Evolutionary conservation across 2,888 invertebrate species (phyloP).

Genomic region (Hypolimnas misippus): DNA sequence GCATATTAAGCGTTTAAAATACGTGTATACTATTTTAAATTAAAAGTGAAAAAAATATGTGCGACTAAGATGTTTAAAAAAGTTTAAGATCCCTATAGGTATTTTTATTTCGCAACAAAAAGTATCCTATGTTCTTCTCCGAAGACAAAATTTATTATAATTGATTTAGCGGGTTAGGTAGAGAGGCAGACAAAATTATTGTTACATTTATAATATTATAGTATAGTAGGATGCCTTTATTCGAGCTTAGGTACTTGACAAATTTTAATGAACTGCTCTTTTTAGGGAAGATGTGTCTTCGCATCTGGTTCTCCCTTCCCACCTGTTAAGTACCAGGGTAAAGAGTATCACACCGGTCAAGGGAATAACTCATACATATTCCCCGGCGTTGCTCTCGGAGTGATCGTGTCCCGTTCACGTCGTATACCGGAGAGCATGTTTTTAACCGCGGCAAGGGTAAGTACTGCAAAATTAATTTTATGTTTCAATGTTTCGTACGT

Average conservation of each 20-base stretch:
- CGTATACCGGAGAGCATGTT: slow-evolving; percentile 97
- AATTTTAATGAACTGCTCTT: too few relatives aligned
- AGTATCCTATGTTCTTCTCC: too few relatives aligned
- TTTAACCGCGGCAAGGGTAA: slow-evolving; percentile 94
- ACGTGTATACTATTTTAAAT: background rate
- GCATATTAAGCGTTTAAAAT: background rate
- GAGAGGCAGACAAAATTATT: too few relatives aligned
- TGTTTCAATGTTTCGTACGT: too few relatives aligned
- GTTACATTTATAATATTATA: too few relatives aligned
- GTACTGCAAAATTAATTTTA: background rate
- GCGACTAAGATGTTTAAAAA: too few relatives aligned
- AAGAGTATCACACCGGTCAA: slow-evolving; percentile 95
- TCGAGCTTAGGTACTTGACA: too few relatives aligned
- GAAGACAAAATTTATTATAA: too few relatives aligned
- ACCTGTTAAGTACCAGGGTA: slow-evolving; percentile 90
- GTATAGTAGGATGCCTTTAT: too few relatives aligned
- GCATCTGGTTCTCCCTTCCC: slow-evolving; percentile 98
- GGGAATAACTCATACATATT: slow-evolving; percentile 99
- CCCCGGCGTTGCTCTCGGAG: slow-evolving; percentile 97
- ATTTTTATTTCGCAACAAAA: too few relatives aligned
- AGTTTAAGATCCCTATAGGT: too few relatives aligned
- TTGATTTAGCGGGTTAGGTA: too few relatives aligned
- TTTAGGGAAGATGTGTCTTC: slow-evolving; percentile 95
- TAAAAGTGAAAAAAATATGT: background rate
- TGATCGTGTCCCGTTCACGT: slow-evolving; percentile 95